Evolutionary conservation across 2,888 invertebrate species (phyloP).

Genomic region (Tenthredo amoena): DNA sequence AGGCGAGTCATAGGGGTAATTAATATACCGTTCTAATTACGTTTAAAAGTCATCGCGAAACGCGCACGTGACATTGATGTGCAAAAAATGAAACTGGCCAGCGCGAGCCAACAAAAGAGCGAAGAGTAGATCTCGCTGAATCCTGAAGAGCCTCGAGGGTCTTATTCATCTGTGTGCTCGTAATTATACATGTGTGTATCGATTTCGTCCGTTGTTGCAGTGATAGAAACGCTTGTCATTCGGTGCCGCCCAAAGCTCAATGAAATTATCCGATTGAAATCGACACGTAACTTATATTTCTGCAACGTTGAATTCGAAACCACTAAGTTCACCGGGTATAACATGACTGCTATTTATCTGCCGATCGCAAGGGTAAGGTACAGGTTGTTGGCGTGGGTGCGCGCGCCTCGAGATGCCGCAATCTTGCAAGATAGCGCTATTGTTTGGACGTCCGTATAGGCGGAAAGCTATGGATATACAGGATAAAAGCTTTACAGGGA

Average conservation of each 20-base stretch:
- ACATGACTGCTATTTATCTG: conserved; percentile 45
- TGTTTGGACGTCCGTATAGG: conserved; percentile 47
- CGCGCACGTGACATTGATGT: conserved; percentile 54
- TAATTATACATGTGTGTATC: neutral
- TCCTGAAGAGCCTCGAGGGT: conserved; percentile 51
- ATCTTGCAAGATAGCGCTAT: conserved; percentile 56
- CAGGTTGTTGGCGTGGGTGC: conserved; percentile 60
- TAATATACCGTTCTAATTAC: conserved; percentile 49
- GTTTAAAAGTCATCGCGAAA: conserved; percentile 59
- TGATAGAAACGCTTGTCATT: conserved; percentile 20
- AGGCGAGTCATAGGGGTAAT: conserved; percentile 46
- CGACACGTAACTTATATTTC: conserved; percentile 24
- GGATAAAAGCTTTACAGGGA: conserved; percentile 15
- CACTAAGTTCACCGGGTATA: conserved; percentile 39
- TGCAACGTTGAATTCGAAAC: conserved; percentile 22
- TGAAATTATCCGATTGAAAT: conserved; percentile 27
- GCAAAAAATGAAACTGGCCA: conserved; percentile 26
- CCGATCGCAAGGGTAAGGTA: conserved; percentile 41
- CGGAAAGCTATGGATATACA: conserved; percentile 37
- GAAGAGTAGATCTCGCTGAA: neutral
- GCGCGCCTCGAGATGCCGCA: conserved; percentile 60
- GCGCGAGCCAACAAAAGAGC: conserved; percentile 17
- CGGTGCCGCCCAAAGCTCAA: neutral
- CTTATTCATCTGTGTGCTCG: neutral
- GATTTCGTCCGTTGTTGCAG: neutral